Evolutionary conservation across 2,888 invertebrate species (phyloP).

Genomic region (Eledone cirrhosa): DNA sequence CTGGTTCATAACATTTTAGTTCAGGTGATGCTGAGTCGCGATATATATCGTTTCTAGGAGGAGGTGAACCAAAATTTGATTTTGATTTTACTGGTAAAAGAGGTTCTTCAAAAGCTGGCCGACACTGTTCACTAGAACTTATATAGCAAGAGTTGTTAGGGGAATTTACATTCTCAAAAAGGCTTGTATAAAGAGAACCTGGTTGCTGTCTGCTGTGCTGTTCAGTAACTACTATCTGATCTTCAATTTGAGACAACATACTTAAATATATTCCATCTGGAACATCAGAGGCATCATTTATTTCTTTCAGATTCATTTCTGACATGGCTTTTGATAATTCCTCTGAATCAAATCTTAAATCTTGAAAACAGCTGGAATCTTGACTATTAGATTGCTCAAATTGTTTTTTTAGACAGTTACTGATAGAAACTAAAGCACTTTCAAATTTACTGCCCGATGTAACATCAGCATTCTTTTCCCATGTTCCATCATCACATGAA

Average conservation of each 20-base stretch:
- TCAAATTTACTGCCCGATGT: too few species aligned
- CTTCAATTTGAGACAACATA: not conserved
- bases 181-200: not conserved
- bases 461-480: too few species aligned
- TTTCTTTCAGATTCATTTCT: not conserved
- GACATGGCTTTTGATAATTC: not conserved
- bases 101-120: too few species aligned
- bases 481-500: slow-evolving; percentile 7
- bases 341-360: not conserved
- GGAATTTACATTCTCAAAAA: not conserved
- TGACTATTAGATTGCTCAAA: not conserved
- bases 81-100: too few species aligned
- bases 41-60: too few species aligned
- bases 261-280: not conserved
- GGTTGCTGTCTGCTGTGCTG: not conserved
- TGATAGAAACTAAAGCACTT: too few species aligned
- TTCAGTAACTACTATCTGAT: not conserved
- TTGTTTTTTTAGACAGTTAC: too few species aligned
- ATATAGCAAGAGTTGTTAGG: not conserved
- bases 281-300: not conserved
- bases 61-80: too few species aligned
- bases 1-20: too few species aligned
- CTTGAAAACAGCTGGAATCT: not conserved
- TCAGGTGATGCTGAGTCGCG: too few species aligned
- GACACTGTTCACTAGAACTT: too few species aligned